These are phyloP conservation scores for Invenusta paracnida DNA, from an alignment of 2,888 invertebrate genomes.

Conservation along the genomic window DNA sequence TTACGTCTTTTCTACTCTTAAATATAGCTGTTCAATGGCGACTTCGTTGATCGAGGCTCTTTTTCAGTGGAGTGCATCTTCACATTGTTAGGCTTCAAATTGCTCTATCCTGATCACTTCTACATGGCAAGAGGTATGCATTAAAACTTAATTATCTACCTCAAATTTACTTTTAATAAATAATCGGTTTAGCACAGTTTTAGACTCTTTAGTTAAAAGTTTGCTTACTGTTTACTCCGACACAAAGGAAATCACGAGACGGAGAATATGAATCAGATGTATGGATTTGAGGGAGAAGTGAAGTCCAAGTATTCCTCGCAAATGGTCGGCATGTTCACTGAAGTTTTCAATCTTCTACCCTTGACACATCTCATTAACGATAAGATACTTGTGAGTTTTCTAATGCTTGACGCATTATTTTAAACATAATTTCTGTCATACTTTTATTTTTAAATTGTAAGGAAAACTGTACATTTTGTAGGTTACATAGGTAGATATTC, in stretches of 20 bases:
- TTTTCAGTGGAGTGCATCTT: slow-evolving; percentile 99
- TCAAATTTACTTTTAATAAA: too few species aligned
- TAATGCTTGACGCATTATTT: too few species aligned
- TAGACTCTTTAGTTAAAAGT: too few species aligned
- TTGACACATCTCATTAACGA: slow-evolving; percentile 88
- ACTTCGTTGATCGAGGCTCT: slow-evolving; percentile 97
- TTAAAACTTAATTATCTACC: too few species aligned
- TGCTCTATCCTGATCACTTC: slow-evolving; percentile 90
- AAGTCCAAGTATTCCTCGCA: slow-evolving; percentile 82
- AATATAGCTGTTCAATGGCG: slow-evolving; percentile 85
- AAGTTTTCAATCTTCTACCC: slow-evolving; percentile 95
- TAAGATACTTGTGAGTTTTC: slow-evolving; percentile 69
- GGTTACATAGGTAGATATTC: slow-evolving; percentile 48
- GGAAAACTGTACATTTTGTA: too few species aligned
- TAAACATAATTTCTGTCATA: too few species aligned
- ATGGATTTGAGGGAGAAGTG: slow-evolving; percentile 97
- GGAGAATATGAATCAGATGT: slow-evolving; percentile 97
- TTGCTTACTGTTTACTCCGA: too few species aligned
- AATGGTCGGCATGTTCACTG: slow-evolving; percentile 95
- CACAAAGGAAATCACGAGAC: slow-evolving; percentile 99
- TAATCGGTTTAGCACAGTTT: too few species aligned
- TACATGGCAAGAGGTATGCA: slow-evolving; percentile 97
- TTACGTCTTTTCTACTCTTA: too few species aligned
- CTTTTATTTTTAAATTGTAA: too few species aligned
- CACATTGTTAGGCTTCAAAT: slow-evolving; percentile 88